A percentile compares a stretch with the other conserved stretches of the same genome.
phyloP scores from a whole-genome alignment of 2,113 vertebrate genomes.

The Otus sunia region DNA sequence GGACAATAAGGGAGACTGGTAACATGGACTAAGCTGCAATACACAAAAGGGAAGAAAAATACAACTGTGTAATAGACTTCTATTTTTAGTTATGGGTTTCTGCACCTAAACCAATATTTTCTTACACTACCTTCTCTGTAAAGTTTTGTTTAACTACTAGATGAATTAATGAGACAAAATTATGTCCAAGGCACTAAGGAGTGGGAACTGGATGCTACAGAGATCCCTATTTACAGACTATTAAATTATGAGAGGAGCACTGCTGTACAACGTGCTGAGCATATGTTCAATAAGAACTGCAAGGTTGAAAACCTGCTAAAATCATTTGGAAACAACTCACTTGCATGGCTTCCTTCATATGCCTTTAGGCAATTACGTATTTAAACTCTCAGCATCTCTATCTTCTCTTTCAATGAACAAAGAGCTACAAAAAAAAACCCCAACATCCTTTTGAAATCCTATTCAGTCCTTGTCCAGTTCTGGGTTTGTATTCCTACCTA shows the following conservation, averaged over 20 bases:
- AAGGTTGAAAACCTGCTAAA: conserved; percentile 23
- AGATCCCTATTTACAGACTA: background rate
- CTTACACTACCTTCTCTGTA: background rate
- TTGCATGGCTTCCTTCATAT: conserved; percentile 32
- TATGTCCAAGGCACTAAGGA: background rate
- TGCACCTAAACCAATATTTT: background rate
- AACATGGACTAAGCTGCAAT: background rate
- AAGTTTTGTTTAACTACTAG: background rate
- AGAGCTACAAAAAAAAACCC: background rate
- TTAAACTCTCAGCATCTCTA: background rate
- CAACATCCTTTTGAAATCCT: background rate
- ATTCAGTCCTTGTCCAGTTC: background rate
- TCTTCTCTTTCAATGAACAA: background rate
- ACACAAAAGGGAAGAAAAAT: background rate
- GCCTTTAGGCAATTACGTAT: conserved; percentile 13
- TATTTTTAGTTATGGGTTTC: background rate
- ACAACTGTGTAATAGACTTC: background rate
- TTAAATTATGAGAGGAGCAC: background rate
- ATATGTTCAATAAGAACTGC: background rate
- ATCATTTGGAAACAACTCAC: conserved; percentile 15
- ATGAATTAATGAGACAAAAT: background rate
- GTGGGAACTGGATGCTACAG: background rate
- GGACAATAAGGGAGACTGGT: background rate
- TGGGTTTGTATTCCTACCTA: background rate
- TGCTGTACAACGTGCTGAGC: background rate